phyloP scores from a whole-genome alignment of 2,888 invertebrate species.

The Liposcelis brunnea region DNA sequence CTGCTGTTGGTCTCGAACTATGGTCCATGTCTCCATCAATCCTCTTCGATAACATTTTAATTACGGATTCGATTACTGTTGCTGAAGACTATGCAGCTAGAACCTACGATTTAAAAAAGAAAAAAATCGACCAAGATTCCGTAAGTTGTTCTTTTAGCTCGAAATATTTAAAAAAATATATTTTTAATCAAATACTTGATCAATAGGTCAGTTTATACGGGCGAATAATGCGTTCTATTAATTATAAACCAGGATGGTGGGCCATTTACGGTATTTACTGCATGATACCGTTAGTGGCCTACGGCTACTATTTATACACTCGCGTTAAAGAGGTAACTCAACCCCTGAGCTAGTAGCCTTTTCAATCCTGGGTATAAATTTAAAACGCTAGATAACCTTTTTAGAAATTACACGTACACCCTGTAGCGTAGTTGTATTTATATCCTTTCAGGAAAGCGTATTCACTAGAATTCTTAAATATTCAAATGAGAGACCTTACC shows the following conservation, averaged over 20 bases:
- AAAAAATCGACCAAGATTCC: slow-evolving; percentile 59
- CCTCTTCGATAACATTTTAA: slow-evolving; percentile 86
- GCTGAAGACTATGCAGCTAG: slow-evolving; percentile 67
- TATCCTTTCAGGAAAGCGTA: slow-evolving; percentile 46
- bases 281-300: slow-evolving; percentile 48
- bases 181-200: slow-evolving; percentile 10
- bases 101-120: slow-evolving; percentile 70
- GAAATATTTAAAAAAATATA: slow-evolving; percentile 8
- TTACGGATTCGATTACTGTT: slow-evolving; percentile 63
- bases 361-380: neutral
- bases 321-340: slow-evolving; percentile 46
- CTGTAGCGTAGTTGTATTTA: no score
- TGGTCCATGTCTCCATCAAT: slow-evolving; percentile 97
- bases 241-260: slow-evolving; percentile 69
- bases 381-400: neutral
- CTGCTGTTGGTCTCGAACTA: slow-evolving; percentile 86
- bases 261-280: slow-evolving; percentile 61
- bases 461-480: slow-evolving; percentile 56
- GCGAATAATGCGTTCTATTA: slow-evolving; percentile 50
- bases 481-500: slow-evolving; percentile 74
- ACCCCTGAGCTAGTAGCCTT: neutral
- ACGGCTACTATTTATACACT: slow-evolving; percentile 48
- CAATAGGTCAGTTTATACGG: slow-evolving; percentile 51
- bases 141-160: no score
- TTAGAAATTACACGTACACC: no score